Base-by-base conservation (phyloP, 2,888 invertebrate genomes). In the Calameuta filiformis region DNA sequence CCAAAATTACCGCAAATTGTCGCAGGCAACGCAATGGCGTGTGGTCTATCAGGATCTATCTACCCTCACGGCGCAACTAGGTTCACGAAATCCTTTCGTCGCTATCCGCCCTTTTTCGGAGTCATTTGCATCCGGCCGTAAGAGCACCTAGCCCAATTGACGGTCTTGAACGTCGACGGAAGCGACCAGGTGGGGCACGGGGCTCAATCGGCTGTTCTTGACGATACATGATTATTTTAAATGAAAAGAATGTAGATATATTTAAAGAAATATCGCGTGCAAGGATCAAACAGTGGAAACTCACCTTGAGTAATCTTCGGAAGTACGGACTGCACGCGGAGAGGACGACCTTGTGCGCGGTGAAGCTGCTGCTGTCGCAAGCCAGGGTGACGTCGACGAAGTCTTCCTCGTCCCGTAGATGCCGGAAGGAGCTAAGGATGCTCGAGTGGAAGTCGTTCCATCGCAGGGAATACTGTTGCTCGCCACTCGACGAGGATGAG, bases 401-500 rank as follows among this genome's bases (percentile, higher is more conserved):
- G 93, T 97, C 97, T 93, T 97, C 97, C 92, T 97, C 96, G 91
- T 97, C 97, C 81, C 96, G 94, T 88, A 98, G 93, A 91, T 97
- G 96, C 85, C 97, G 95, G 93, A 98, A 98, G 85, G 97, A 97
- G 85, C 96, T 96, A 88, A 97, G 94, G 92, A 98, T 97, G 89
- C 97, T 97, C 85, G 96, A 95, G 92, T 97, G 97, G 93, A 97
- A 98, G 93, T 98, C 97, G 92, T 98, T 98, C 98, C 98, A 98
- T 90, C 97, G 95, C 92, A 98, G 94, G 92, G 97, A 97, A 93
- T 97, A 98, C 92, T 97, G 97, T 93, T 97, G 97, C 93, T 95
- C 95, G 87, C 94, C 89, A 81, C 87, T 90, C 87, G 90, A 89
- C 85, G 89, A 89, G 88, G 91, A 91, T 87, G 90, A 90, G 86